Percentiles rank a stretch among this genome's conserved stretches.
These are phyloP conservation scores for Bradypus variegatus DNA, from an alignment of 2,797 vertebrate genomes.

Conservation along the genomic window DNA sequence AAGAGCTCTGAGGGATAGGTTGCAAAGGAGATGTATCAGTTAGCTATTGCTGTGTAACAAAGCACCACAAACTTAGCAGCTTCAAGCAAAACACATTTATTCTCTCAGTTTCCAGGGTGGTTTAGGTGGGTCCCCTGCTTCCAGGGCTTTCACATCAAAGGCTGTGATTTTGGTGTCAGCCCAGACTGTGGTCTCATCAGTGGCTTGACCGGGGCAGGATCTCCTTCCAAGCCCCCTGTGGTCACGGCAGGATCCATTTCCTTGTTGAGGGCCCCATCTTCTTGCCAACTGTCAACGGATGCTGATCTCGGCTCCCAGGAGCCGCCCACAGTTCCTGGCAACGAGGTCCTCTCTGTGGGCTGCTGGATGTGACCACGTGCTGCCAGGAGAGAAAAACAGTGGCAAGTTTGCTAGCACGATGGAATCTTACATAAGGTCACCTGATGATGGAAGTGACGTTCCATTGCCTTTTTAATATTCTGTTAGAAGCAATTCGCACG, in stretches of 20 bases:
- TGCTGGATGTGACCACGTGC: too few species aligned
- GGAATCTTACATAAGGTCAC: not conserved
- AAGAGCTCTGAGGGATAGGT: not conserved
- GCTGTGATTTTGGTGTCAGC: not conserved
- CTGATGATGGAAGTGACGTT: not conserved
- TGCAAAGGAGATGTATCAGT: not conserved
- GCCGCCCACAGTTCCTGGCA: not conserved
- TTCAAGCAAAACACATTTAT: not conserved
- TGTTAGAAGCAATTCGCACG: not conserved
- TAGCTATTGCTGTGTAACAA: not conserved
- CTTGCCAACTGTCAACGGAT: not conserved
- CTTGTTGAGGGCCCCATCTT: not conserved
- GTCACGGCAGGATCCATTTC: not conserved
- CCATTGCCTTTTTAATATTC: not conserved
- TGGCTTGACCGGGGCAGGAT: not conserved
- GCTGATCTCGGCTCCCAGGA: not conserved
- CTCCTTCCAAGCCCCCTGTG: not conserved
- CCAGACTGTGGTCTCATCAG: not conserved
- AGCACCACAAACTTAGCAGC: not conserved
- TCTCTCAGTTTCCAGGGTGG: not conserved
- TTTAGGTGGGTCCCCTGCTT: not conserved
- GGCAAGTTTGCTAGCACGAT: too few species aligned
- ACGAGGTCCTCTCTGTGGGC: not conserved
- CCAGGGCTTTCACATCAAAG: not conserved
- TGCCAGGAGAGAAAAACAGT: not conserved